These are phyloP conservation scores for Hemibagrus wyckioides DNA, from an alignment of 2,113 vertebrate genomes.

Conservation along the genomic window DNA sequence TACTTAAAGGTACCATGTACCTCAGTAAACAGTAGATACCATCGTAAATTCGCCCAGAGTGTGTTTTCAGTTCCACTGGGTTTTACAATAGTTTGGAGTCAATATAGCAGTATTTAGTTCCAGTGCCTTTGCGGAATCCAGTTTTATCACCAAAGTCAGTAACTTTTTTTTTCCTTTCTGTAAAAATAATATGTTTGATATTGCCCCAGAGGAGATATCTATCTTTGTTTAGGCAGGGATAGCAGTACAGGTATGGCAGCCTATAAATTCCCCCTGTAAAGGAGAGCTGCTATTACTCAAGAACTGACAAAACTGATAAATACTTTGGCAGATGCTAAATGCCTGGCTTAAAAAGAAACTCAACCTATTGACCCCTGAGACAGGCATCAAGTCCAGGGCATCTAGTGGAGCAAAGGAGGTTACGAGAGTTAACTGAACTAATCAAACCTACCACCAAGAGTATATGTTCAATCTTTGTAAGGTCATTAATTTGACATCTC, in stretches of 20 bases:
- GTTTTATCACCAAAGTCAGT: neutral
- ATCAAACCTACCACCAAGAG: neutral
- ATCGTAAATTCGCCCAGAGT: neutral
- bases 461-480: neutral
- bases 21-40: neutral
- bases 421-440: neutral
- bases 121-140: neutral
- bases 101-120: slow-evolving; percentile 6
- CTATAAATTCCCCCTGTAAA: slow-evolving; percentile 24
- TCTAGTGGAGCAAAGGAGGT: neutral
- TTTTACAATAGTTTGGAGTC: neutral
- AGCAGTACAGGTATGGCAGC: neutral
- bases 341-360: slow-evolving; percentile 2
- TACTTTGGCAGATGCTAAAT: slow-evolving; percentile 10
- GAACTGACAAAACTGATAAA: slow-evolving; percentile 15
- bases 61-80: neutral
- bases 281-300: slow-evolving; percentile 25
- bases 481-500: slow-evolving; percentile 13
- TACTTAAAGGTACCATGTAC: neutral
- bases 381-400: neutral
- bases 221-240: slow-evolving; percentile 29
- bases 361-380: neutral
- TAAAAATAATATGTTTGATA: slow-evolving; percentile 19
- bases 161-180: slow-evolving; percentile 1
- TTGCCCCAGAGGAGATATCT: slow-evolving; percentile 33